Conservation (phyloP, 2,113 vertebrate genomes). For the Pampusana beccarii region DNA sequence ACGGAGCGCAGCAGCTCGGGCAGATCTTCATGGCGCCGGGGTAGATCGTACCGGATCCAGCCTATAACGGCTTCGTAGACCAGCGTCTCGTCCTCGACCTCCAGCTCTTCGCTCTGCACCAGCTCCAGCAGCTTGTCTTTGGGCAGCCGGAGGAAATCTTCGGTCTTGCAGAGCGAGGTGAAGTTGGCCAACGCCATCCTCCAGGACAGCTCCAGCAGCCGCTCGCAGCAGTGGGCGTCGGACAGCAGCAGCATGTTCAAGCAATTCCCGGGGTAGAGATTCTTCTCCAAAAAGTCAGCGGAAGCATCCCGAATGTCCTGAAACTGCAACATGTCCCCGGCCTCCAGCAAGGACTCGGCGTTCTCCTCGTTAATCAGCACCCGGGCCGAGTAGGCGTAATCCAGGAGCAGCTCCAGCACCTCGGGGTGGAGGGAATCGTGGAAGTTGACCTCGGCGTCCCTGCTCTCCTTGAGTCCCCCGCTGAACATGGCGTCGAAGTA, state of each 20-base stretch:
- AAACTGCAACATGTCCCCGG: conserved; percentile 84
- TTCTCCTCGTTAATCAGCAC: conserved; percentile 87
- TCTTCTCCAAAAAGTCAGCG: conserved; percentile 83
- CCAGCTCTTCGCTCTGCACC: conserved; percentile 68
- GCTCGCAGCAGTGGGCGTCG: conserved; percentile 80
- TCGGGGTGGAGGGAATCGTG: conserved; percentile 82
- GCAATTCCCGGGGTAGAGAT: conserved; percentile 82
- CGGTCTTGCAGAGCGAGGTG: conserved; percentile 80
- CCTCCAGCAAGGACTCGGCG: conserved; percentile 81
- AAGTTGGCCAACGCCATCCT: conserved; percentile 84
- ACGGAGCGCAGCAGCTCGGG: conserved; percentile 80
- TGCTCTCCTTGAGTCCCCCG: conserved; percentile 82
- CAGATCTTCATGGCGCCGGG: conserved; percentile 77
- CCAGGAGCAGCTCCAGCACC: conserved; percentile 82
- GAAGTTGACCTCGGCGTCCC: conserved; percentile 81
- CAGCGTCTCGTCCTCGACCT: conserved; percentile 55
- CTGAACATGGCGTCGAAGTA: conserved; percentile 88
- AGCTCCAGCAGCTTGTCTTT: conserved; percentile 77
- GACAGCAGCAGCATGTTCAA: conserved; percentile 84
- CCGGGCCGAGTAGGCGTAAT: conserved; percentile 82
- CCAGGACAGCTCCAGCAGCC: conserved; percentile 83
- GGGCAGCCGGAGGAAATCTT: conserved; percentile 84
- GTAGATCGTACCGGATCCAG: conserved; percentile 83
- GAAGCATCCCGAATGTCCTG: conserved; percentile 83
- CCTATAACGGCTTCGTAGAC: conserved; percentile 83